Conservation (phyloP, 2,888 invertebrate genomes). For the Crocallis elinguaria region DNA sequence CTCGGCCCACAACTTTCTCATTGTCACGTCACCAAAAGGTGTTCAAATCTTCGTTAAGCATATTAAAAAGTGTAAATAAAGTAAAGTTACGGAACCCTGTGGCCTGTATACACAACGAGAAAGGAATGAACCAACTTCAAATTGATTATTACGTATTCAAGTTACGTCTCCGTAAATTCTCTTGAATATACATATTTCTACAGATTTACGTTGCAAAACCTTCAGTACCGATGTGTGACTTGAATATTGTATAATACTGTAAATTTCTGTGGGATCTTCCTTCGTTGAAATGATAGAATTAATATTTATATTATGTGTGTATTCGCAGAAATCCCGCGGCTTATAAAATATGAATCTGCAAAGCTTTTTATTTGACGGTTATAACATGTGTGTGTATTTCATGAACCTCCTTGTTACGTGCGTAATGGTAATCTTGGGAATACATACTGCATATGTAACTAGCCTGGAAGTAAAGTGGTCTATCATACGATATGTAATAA, state of each 20-base stretch:
- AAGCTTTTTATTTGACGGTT: not conserved
- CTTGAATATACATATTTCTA: conserved; percentile 9
- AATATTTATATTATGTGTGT: not conserved
- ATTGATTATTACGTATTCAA: conserved; percentile 14
- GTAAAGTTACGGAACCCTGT: no score
- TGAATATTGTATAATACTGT: not conserved
- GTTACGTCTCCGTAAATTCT: not conserved
- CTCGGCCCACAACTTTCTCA: no score
- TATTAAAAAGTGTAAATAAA: no score
- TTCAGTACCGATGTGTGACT: not conserved
- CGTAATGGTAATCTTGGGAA: not conserved
- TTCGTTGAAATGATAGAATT: not conserved
- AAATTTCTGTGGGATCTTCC: not conserved
- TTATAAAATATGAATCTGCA: not conserved
- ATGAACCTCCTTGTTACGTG: not conserved
- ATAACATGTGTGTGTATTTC: not conserved
- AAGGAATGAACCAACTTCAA: conserved; percentile 9
- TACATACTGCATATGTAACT: no score
- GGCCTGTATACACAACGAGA: no score
- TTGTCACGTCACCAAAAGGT: no score
- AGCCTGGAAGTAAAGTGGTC: no score
- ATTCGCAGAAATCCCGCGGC: not conserved
- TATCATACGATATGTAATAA: no score
- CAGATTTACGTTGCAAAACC: conserved; percentile 3
- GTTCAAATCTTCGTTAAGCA: no score